Base-by-base conservation (phyloP, 2,113 vertebrate species). In the Reinhardtius hippoglossoides region DNA sequence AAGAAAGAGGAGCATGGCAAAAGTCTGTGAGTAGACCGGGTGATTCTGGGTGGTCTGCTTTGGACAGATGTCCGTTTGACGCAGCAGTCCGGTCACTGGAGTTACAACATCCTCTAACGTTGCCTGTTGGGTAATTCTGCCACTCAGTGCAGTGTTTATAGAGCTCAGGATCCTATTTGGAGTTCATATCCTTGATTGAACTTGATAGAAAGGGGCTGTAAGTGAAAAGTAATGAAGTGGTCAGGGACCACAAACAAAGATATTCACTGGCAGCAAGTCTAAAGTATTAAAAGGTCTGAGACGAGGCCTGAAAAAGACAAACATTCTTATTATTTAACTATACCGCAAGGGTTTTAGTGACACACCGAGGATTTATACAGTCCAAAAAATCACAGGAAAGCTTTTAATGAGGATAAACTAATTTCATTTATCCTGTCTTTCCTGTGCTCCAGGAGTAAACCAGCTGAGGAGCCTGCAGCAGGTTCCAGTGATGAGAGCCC, bases 21-120 rank as follows among this genome's bases (percentile, higher is more conserved):
- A 59, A 14, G 50, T 35, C 61, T 20, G 5, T 60, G 46, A 60
- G 46, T 72, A 63, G 56, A 55, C 62, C 14, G 7, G 21, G 35
- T 37, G 60, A 64, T 80, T 82, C 76, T 89, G 92, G 90, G 89
- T 91, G 92, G 90, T 88, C 87, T 10, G 50, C 48, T 74, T 62
- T 64, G 75, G 80, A 80, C 76, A 85, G 66, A 77, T 74, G 84
- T 88, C 78, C 71, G 76, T 58, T 58, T 69, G 74, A 87, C 58
- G 68, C 48, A 79, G 72, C 60, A 52, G 63, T 56, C 42, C 8
- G 21, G 62, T 71, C 74, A 62, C 42, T 62, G 52, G 78, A 74
- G 54, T 82, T 90, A 71, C 48, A 80, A 31, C 57, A 85, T 84
- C 88, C 82, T 76, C 71, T 63, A 50, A 76, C 58, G 56, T 67